phyloP scores from a whole-genome alignment of 1,140 invertebrate genomes.

The Acromyrmex charruanus region DNA sequence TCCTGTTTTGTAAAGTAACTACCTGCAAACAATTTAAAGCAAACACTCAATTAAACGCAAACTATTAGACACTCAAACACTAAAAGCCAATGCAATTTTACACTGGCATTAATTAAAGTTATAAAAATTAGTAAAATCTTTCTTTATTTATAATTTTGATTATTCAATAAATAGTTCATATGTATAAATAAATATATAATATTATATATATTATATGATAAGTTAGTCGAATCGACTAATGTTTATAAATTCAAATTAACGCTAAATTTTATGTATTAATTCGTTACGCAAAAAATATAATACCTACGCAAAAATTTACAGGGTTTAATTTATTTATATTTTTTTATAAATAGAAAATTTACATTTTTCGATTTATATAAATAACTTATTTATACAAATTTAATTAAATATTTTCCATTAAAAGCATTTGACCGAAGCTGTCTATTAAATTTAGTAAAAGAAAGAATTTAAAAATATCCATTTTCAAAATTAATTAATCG shows the following conservation, averaged over 20 bases:
- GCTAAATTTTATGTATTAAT: conserved; percentile 2
- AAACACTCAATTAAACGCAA: neutral
- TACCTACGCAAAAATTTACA: neutral
- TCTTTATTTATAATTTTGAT: conserved; percentile 8
- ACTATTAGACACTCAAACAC: neutral
- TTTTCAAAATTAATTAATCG: conserved; percentile 15
- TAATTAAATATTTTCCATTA: neutral
- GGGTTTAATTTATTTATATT: neutral
- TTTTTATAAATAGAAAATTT: neutral
- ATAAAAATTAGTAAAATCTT: neutral
- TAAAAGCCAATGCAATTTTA: neutral
- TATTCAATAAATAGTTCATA: neutral
- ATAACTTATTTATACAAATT: neutral
- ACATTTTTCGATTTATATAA: conserved; percentile 1
- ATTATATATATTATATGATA: neutral
- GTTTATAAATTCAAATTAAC: neutral
- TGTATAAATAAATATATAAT: no score
- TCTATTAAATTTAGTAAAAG: neutral
- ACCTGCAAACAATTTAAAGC: neutral
- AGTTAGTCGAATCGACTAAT: neutral
- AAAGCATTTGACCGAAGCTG: neutral
- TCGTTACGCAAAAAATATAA: neutral
- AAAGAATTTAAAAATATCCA: neutral
- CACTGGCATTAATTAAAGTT: neutral
- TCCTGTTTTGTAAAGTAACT: neutral